Conservation (phyloP, 2,113 vertebrate species). For the Brienomyrus brachyistius region DNA sequence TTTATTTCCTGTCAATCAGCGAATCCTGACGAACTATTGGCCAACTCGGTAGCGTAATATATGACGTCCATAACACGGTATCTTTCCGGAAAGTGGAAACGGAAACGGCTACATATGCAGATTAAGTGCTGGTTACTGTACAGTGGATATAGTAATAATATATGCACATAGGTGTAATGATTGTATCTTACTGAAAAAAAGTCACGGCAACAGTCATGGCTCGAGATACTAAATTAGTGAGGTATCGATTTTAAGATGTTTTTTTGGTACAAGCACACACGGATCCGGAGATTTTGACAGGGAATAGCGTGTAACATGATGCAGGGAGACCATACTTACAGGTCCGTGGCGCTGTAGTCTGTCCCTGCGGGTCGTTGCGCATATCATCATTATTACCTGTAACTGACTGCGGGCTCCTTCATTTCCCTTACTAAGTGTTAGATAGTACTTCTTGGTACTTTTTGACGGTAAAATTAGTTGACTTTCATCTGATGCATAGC, state of each 20-base stretch:
- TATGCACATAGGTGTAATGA: background rate
- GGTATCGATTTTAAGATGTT: background rate
- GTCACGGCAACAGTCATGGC: background rate
- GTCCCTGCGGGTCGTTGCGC: background rate
- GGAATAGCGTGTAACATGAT: background rate
- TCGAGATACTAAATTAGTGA: background rate
- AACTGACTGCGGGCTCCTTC: background rate
- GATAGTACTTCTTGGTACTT: background rate
- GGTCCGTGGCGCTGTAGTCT: background rate
- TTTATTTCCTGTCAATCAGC: background rate
- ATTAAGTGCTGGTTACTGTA: background rate
- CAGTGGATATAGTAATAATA: too few species aligned
- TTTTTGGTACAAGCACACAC: background rate
- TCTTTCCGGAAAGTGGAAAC: background rate
- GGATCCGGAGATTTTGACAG: background rate
- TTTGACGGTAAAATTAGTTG: background rate
- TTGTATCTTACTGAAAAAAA: background rate
- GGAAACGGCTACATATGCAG: background rate
- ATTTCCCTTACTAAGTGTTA: background rate
- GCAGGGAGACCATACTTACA: background rate
- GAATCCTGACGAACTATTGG: slow-evolving; percentile 20
- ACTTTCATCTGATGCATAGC: background rate
- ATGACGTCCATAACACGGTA: background rate
- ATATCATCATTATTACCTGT: background rate
- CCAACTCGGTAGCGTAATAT: background rate